Conservation (phyloP, 2,888 invertebrate species). For the Glaucopsyche alexis region DNA sequence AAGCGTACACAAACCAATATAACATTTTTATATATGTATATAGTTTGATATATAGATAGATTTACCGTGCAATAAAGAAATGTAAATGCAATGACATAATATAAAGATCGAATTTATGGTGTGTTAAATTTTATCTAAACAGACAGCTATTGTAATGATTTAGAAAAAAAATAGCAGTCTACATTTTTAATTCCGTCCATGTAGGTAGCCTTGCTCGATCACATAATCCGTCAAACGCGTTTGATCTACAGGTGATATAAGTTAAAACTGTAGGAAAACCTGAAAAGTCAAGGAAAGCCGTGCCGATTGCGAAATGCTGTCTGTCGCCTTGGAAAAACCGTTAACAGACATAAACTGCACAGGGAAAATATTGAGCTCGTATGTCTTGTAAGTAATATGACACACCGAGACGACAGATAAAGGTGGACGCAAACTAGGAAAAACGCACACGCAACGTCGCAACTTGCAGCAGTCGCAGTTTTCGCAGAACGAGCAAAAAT, state of each 20-base stretch:
- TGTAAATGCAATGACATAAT: no score
- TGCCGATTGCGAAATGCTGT: neutral
- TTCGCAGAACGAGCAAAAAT: neutral
- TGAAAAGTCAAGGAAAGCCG: conserved; percentile 23
- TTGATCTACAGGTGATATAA: neutral
- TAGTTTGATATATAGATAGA: no score
- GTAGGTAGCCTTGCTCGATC: neutral
- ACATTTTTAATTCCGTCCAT: neutral
- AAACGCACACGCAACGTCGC: no score
- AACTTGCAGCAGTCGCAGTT: neutral
- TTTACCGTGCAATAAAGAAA: no score
- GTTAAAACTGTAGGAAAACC: conserved; percentile 12
- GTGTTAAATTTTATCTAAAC: no score
- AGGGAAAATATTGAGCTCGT: conserved; percentile 12
- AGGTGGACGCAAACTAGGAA: neutral
- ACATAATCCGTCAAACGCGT: neutral
- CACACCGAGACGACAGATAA: neutral
- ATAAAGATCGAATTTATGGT: no score
- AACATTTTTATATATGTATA: no score
- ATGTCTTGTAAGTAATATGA: neutral
- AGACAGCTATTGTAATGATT: no score
- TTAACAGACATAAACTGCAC: neutral
- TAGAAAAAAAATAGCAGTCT: no score
- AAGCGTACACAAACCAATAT: no score
- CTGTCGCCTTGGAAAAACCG: conserved; percentile 21